phyloP scores from a whole-genome alignment of 2,113 vertebrate species.

The Clarias macrocephalus region DNA sequence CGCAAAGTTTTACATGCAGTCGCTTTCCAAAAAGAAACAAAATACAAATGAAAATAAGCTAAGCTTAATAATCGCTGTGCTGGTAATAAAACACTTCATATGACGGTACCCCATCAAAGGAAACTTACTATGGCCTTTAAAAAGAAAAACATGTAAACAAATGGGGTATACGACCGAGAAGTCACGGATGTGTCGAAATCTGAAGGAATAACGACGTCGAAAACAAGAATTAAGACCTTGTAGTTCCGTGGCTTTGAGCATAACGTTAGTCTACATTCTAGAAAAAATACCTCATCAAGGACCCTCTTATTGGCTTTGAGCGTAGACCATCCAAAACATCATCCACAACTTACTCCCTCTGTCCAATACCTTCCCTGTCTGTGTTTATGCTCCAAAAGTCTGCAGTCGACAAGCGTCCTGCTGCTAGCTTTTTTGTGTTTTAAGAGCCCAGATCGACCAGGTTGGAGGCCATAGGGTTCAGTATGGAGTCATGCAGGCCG shows the following conservation, averaged over 20 bases:
- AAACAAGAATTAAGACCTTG: conserved; percentile 76
- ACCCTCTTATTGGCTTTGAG: conserved; percentile 57
- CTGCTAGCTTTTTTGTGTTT: conserved; percentile 59
- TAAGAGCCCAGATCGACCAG: conserved; percentile 97
- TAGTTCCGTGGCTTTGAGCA: conserved; percentile 72
- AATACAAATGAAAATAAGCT: conserved; percentile 68
- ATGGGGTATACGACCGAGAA: conserved; percentile 58
- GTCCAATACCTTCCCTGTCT: conserved; percentile 45
- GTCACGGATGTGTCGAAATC: conserved; percentile 59
- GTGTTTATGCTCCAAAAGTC: conserved; percentile 64
- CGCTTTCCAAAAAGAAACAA: conserved; percentile 72
- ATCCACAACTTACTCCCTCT: conserved; percentile 61
- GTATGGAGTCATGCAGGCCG: conserved; percentile 95
- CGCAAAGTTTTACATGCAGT: conserved; percentile 78
- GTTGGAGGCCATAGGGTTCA: conserved; percentile 98
- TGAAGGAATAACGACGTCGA: conserved; percentile 70
- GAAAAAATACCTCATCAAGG: conserved; percentile 66
- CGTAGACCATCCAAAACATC: conserved; percentile 56
- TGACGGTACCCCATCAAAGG: conserved; percentile 58
- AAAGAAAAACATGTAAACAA: conserved; percentile 62
- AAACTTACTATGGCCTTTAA: conserved; percentile 67
- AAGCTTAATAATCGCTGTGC: conserved; percentile 65
- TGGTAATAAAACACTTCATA: conserved; percentile 67
- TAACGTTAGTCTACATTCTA: conserved; percentile 65
- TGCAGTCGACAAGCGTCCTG: conserved; percentile 49